Evolutionary conservation across 2,888 invertebrate species (phyloP), one percentile per base, ranked within the genome.

Genomic region (Dasypogon diadema): DNA sequence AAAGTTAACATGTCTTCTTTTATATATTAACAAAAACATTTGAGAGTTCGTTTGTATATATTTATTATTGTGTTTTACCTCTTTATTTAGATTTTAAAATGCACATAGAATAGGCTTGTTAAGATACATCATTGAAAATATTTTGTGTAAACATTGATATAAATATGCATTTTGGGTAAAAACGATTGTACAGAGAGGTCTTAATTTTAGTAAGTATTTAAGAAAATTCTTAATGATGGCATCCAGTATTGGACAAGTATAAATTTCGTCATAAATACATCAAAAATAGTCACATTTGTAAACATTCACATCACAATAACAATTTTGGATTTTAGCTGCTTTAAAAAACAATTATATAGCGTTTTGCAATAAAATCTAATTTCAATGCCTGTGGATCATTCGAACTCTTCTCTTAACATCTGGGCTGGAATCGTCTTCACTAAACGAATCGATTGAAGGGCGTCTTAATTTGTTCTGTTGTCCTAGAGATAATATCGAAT

Each of bases 351-450:
- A 48, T 48, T 8, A 48, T 14, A 8, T 48, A 16, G n/a, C 4
- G 12, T 1, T 56, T 26, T 26, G 56, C n/a, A 26, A 56, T 42
- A 6, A n/a, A 21, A 42, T 21, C 6, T 18, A 8, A 10, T 6
- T 75, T 76, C 80, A 85, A 78, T 85, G 85, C 24, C 85, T 81
- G 79, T 85, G 84, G 16, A 85, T 84, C 85, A 85, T 85, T 63
- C 85, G 83, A 2, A 85, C 85, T 34, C 85, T 82, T 10, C 84
- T 82, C 79, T 84, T 85, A 0, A 78, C 56, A 77, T 85, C 84
- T 2, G 80, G 79, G 70, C 80, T 78, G 26, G 79, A 77, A 77
- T 81, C 81, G 58, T 78, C 79, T 60, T 80, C 80, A 76, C 77
- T 79, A 72, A 72, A 70, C 72, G 76, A 75, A 74, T 77, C 77